Evolutionary conservation across 2,797 vertebrate genomes (phyloP).

Genomic region (Clamator glandarius): DNA sequence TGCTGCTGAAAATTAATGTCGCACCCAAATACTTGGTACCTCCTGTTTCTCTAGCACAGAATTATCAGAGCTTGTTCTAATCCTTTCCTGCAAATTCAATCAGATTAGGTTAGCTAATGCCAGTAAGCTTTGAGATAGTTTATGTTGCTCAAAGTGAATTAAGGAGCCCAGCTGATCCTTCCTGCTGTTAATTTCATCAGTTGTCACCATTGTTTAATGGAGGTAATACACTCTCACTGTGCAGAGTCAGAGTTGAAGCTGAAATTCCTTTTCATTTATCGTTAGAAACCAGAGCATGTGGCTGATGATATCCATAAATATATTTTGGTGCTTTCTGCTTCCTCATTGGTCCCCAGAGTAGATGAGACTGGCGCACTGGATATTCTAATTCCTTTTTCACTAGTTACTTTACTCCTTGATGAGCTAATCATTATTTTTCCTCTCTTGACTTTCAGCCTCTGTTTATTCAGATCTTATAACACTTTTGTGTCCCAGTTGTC

Average conservation of each 20-base stretch:
- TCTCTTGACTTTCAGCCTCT: slow-evolving; percentile 14
- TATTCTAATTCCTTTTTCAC: slow-evolving; percentile 5
- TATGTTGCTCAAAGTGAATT: neutral
- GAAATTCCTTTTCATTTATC: neutral
- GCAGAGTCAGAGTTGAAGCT: neutral
- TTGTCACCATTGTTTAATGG: neutral
- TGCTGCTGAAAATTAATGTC: slow-evolving; percentile 22
- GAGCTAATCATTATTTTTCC: neutral
- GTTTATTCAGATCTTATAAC: slow-evolving; percentile 4
- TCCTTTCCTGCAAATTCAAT: neutral
- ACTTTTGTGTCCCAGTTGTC: neutral
- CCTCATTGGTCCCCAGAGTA: neutral
- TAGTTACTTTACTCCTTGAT: neutral
- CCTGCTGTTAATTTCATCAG: neutral
- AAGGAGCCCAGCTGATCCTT: neutral
- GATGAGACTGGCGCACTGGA: neutral
- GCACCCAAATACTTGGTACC: neutral
- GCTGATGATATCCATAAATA: neutral
- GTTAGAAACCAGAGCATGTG: neutral
- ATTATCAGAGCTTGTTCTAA: slow-evolving; percentile 7
- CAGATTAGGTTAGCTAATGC: slow-evolving; percentile 13
- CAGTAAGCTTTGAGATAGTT: neutral
- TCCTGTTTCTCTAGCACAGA: slow-evolving; percentile 17
- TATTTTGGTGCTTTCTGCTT: neutral
- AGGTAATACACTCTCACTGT: neutral